Conservation (phyloP, 2,113 vertebrate genomes). For the Clarias magur region DNA sequence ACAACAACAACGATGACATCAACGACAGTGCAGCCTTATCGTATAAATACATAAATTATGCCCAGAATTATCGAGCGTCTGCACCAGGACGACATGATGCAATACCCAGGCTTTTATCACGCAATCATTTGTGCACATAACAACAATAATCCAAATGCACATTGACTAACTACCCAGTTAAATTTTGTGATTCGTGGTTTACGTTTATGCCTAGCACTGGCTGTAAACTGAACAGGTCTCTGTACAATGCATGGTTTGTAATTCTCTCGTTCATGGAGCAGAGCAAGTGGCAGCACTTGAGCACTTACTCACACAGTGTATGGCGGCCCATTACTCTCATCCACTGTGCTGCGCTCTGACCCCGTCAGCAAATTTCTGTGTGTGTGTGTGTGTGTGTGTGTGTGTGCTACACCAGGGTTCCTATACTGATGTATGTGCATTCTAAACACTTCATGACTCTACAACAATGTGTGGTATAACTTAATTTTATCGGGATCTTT, state of each 20-base stretch:
- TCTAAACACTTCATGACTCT: constrained; percentile 49
- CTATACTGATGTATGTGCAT: constrained; percentile 60
- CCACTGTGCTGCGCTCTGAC: constrained; percentile 68
- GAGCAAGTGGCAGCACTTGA: constrained; percentile 58
- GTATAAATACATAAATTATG: constrained; percentile 57
- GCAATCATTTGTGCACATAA: neutral
- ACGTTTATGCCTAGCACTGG: neutral
- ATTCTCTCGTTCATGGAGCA: constrained; percentile 12
- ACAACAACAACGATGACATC: neutral
- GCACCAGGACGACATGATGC: neutral
- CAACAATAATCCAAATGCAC: neutral
- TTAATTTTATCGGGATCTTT: constrained; percentile 59
- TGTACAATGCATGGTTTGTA: constrained; percentile 33
- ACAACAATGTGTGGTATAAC: constrained; percentile 40
- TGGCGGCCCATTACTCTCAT: constrained; percentile 73
- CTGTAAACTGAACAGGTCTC: neutral
- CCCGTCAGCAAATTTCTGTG: constrained; percentile 73
- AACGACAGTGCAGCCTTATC: constrained; percentile 51
- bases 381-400: constrained; percentile 1
- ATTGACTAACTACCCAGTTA: neutral
- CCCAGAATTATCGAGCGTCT: constrained; percentile 56
- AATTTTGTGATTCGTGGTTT: constrained; percentile 22
- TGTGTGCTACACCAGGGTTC: constrained; percentile 36
- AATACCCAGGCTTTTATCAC: neutral
- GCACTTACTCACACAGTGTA: constrained; percentile 74